Conservation (phyloP, 2,797 vertebrate species). For the Spinibarbus caldwelli region DNA sequence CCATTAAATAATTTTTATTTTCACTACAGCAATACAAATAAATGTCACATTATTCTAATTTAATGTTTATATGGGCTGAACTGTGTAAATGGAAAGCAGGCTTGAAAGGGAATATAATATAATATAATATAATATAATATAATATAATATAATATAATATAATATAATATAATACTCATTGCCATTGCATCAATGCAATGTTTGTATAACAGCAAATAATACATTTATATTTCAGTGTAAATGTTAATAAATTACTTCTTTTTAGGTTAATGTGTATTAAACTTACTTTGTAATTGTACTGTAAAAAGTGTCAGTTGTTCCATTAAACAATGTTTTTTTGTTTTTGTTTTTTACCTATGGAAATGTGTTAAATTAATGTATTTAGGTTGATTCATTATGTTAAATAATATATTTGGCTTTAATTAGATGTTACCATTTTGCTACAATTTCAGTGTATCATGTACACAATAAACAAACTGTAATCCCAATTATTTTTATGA, state of each 20-base stretch:
- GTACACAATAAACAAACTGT: background rate
- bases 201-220: background rate
- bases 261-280: background rate
- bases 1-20: background rate
- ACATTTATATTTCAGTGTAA: background rate
- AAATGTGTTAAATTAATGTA: background rate
- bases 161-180: no score
- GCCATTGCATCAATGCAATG: background rate
- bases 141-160: no score
- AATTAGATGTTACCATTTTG: background rate
- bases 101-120: background rate
- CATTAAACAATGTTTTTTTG: background rate
- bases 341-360: background rate
- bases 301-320: background rate
- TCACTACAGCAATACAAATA: background rate
- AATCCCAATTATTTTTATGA: background rate
- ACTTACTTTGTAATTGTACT: background rate
- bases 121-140: background rate
- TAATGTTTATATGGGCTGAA: no score
- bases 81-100: background rate
- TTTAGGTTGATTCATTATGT: no score
- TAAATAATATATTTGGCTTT: background rate
- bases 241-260: background rate
- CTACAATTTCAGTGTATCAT: background rate
- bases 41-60: background rate